These are phyloP conservation scores for Thymallus thymallus DNA, from an alignment of 2,113 vertebrate genomes.

Conservation along the genomic window DNA sequence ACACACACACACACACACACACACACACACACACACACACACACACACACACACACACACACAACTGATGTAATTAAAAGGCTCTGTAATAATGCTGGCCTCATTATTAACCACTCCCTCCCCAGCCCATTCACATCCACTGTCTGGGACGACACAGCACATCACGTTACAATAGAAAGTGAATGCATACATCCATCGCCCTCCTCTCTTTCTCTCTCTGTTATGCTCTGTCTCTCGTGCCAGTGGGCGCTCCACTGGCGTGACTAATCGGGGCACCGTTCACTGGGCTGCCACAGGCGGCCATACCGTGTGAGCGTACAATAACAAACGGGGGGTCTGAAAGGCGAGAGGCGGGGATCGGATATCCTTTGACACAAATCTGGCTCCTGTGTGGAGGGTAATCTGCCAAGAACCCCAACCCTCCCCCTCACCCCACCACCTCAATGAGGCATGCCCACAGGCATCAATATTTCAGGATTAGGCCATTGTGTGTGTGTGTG, in stretches of 20 bases:
- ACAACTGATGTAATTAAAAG: conserved; percentile 69
- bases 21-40: too few relatives aligned
- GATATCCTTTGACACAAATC: conserved; percentile 60
- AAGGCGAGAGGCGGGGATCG: conserved; percentile 51
- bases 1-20: too few relatives aligned
- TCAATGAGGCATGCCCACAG: conserved; percentile 45
- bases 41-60: too few relatives aligned
- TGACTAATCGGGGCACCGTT: background rate
- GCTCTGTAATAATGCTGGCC: conserved; percentile 68
- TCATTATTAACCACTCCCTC: conserved; percentile 63
- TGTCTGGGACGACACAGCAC: conserved; percentile 53
- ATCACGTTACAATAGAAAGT: conserved; percentile 71
- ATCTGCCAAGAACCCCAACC: conserved; percentile 49
- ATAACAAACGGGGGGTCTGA: conserved; percentile 42
- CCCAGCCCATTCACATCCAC: conserved; percentile 58
- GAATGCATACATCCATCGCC: conserved; percentile 56
- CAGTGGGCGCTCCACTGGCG: background rate
- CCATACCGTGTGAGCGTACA: conserved; percentile 65
- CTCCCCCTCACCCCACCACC: conserved; percentile 23
- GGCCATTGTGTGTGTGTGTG: conserved; percentile 39
- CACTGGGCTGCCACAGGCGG: conserved; percentile 43
- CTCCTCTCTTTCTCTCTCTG: conserved; percentile 48
- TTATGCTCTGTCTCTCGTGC: conserved; percentile 49
- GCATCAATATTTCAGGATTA: conserved; percentile 75
- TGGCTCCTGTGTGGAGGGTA: conserved; percentile 58